Evolutionary conservation across 2,888 invertebrate species (phyloP).

Genomic region (Anthophora plumipes): DNA sequence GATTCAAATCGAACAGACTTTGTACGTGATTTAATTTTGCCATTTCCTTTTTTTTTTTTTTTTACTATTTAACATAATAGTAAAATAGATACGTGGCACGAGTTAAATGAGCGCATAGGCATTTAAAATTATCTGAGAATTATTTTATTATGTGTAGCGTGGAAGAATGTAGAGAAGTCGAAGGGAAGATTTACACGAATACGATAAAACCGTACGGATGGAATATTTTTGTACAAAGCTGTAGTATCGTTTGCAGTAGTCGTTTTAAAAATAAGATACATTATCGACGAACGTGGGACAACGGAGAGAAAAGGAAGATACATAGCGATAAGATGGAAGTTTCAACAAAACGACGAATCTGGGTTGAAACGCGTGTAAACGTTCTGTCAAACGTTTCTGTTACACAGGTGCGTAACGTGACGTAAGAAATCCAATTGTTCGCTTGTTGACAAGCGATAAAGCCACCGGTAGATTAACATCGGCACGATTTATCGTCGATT

Average conservation of each 20-base stretch:
- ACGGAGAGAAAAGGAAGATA: not conserved
- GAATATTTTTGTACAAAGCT: too few species aligned
- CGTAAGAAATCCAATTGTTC: constrained; percentile 1
- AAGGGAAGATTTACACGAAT: not conserved
- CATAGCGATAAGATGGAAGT: too few species aligned
- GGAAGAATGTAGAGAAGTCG: not conserved
- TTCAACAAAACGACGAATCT: not conserved
- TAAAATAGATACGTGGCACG: too few species aligned
- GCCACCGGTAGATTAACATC: not conserved
- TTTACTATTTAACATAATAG: too few species aligned
- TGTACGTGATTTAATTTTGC: not conserved
- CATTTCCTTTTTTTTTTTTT: too few species aligned
- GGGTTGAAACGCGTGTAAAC: not conserved
- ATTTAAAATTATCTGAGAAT: not conserved
- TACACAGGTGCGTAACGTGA: not conserved
- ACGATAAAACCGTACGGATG: too few species aligned
- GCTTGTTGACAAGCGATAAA: not conserved
- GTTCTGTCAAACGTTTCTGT: not conserved
- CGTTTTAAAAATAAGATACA: constrained; percentile 6
- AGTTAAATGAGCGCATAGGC: not conserved
- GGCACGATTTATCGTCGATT: not conserved
- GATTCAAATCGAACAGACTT: not conserved
- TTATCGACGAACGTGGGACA: not conserved
- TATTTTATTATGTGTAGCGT: not conserved
- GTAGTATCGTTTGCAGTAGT: not conserved